These are phyloP conservation scores for Limnothrissa miodon DNA, from an alignment of 2,113 vertebrate genomes.

Conservation along the genomic window DNA sequence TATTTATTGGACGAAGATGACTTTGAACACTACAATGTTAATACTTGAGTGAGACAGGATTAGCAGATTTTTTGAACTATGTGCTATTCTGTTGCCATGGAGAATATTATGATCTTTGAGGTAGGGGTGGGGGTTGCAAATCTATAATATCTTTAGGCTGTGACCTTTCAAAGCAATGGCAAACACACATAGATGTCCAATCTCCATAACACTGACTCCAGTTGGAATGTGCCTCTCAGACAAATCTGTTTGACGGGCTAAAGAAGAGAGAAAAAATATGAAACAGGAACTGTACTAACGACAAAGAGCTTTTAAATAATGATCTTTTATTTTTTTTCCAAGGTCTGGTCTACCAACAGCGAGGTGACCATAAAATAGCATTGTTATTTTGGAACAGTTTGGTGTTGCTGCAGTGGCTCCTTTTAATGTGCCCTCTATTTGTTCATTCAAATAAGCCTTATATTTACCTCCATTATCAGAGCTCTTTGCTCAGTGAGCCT, in stretches of 20 bases:
- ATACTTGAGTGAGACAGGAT: constrained; percentile 44
- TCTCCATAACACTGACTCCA: constrained; percentile 38
- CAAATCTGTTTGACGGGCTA: constrained; percentile 34
- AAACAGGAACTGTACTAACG: neutral
- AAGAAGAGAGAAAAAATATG: neutral
- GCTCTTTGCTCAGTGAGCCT: constrained; percentile 60
- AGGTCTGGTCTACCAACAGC: neutral
- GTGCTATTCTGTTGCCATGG: constrained; percentile 38
- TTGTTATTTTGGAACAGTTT: constrained; percentile 19
- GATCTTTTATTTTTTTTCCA: neutral
- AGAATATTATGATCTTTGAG: constrained; percentile 27
- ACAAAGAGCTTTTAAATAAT: neutral
- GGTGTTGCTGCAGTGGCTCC: constrained; percentile 31
- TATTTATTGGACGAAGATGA: constrained; percentile 46
- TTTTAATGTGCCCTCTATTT: constrained; percentile 53
- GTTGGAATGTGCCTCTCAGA: constrained; percentile 18
- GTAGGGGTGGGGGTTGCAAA: constrained; percentile 23
- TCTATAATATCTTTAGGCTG: constrained; percentile 31
- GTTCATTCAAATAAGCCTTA: constrained; percentile 65
- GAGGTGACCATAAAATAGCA: neutral
- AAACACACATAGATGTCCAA: constrained; percentile 27
- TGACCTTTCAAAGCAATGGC: constrained; percentile 25
- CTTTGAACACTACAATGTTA: constrained; percentile 47
- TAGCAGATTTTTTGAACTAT: constrained; percentile 43
- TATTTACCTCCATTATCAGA: constrained; percentile 66